Evolutionary conservation across 2,113 vertebrate species (phyloP).

Genomic region (Ictalurus furcatus): DNA sequence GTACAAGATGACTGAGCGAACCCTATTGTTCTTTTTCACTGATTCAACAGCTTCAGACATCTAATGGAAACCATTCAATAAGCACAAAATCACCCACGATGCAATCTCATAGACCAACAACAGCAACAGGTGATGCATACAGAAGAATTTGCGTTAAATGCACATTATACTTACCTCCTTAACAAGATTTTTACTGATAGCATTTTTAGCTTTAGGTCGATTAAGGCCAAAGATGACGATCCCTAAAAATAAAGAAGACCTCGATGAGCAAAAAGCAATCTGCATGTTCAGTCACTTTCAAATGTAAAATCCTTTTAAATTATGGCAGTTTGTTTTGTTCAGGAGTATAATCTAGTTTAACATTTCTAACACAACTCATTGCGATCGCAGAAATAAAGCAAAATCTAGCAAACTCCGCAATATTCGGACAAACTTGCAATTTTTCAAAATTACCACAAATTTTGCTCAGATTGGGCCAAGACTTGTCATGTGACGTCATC

Average conservation of each 20-base stretch:
- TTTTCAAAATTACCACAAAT: too few species aligned
- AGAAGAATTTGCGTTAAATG: background rate
- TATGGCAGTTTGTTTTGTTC: background rate
- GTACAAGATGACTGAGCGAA: slow-evolving; percentile 88
- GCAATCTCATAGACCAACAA: background rate
- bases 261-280: background rate
- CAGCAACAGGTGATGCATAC: background rate
- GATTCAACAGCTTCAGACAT: slow-evolving; percentile 88
- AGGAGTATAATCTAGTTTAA: background rate
- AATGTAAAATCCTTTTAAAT: background rate
- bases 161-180: slow-evolving; percentile 82
- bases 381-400: too few species aligned
- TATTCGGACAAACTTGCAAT: too few species aligned
- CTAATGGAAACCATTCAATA: slow-evolving; percentile 62
- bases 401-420: too few species aligned
- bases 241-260: slow-evolving; percentile 71
- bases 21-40: slow-evolving; percentile 90
- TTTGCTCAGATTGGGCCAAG: too few species aligned
- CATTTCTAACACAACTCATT: background rate
- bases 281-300: background rate
- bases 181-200: slow-evolving; percentile 91
- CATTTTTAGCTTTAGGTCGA: slow-evolving; percentile 92
- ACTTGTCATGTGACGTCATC: too few species aligned
- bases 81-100: background rate
- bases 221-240: slow-evolving; percentile 96